Evolutionary conservation across 1,140 invertebrate species (phyloP).

Genomic region (Pogonomyrmex barbatus): DNA sequence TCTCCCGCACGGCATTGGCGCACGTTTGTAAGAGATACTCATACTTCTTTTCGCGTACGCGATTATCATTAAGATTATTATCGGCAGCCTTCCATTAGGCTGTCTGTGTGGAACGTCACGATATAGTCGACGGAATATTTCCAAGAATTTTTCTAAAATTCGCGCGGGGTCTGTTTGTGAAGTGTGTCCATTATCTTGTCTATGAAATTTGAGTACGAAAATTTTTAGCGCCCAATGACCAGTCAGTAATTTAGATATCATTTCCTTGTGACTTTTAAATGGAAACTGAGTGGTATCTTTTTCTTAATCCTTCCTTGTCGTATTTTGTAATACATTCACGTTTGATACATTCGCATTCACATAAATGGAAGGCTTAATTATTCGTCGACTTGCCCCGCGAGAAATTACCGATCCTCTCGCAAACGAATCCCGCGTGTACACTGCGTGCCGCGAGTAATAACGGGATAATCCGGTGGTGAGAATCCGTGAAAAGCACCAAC

Average conservation of each 20-base stretch:
- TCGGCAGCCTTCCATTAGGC: conserved; percentile 27
- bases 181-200: neutral
- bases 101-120: conserved; percentile 10
- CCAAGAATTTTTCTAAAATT: conserved; percentile 25
- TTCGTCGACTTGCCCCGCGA: conserved; percentile 69
- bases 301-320: neutral
- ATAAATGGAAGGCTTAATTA: conserved; percentile 70
- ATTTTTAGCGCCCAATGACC: neutral
- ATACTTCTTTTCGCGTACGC: conserved; percentile 58
- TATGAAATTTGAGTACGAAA: neutral
- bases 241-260: neutral
- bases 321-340: neutral
- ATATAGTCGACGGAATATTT: neutral
- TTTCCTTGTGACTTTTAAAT: neutral
- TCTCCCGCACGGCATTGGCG: conserved; percentile 7
- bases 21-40: conserved; percentile 28
- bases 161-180: neutral
- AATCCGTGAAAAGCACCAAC: neutral
- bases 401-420: conserved; percentile 71
- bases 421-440: conserved; percentile 65
- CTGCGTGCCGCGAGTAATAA: conserved; percentile 65
- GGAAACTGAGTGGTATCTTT: neutral
- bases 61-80: conserved; percentile 73
- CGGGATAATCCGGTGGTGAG: conserved; percentile 27
- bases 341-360: neutral